phyloP scores from a whole-genome alignment of 2,113 vertebrate species.

The Taxidea taxus region DNA sequence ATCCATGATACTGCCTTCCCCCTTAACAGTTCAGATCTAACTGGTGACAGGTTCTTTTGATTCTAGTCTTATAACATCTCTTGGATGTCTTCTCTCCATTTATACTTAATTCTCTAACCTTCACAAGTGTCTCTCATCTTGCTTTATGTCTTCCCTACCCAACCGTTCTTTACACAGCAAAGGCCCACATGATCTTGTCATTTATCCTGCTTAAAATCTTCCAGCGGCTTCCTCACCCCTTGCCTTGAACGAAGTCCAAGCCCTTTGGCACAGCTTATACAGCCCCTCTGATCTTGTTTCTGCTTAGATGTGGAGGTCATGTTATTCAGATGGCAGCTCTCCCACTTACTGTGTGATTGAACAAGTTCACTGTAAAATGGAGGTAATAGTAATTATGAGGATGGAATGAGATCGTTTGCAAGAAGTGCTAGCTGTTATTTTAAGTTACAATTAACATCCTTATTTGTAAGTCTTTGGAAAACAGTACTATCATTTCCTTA shows the following conservation, averaged over 20 bases:
- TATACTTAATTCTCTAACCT: background rate
- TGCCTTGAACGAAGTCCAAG: background rate
- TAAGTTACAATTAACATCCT: background rate
- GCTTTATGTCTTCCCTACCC: background rate
- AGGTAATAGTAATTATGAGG: background rate
- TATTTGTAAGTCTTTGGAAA: constrained; percentile 6
- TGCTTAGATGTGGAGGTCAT: background rate
- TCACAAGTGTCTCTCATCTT: background rate
- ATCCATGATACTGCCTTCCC: background rate
- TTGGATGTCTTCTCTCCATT: background rate
- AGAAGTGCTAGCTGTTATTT: background rate
- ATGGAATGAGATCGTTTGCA: background rate
- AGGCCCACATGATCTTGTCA: background rate
- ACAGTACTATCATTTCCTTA: constrained; percentile 4
- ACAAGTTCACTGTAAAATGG: background rate
- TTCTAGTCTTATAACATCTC: background rate
- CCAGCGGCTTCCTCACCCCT: background rate
- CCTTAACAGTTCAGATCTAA: background rate
- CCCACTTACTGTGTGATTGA: background rate
- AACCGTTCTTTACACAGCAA: background rate
- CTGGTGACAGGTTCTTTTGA: background rate
- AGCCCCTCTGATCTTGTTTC: background rate
- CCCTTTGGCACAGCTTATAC: background rate
- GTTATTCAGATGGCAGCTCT: background rate
- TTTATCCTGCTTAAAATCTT: constrained; percentile 9